A percentile compares a stretch with the other conserved stretches of the same genome.
phyloP scores from a whole-genome alignment of 2,797 vertebrate species.

The Cygnus olor region DNA sequence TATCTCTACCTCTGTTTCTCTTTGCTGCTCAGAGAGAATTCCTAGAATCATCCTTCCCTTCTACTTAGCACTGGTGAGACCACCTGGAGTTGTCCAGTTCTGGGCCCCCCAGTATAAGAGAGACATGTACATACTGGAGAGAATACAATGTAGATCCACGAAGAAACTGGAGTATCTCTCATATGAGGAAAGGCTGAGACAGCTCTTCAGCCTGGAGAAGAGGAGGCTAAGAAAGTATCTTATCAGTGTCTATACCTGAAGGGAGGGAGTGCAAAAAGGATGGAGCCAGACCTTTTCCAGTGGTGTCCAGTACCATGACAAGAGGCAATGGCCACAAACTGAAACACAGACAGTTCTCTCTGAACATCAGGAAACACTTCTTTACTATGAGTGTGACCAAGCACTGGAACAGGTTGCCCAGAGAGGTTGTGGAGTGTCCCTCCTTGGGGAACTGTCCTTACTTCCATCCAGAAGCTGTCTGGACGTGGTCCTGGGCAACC shows the following conservation, averaged over 20 bases:
- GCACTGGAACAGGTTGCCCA: not conserved
- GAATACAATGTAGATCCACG: not conserved
- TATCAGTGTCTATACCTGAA: not conserved
- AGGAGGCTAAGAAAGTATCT: not conserved
- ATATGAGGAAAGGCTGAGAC: not conserved
- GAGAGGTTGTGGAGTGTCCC: not conserved
- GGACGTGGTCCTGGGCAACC: not conserved
- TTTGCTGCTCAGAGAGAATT: not conserved
- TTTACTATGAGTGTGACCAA: not conserved
- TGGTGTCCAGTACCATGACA: not conserved
- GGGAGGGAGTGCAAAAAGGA: accelerated
- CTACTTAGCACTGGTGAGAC: not conserved
- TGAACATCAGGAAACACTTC: not conserved
- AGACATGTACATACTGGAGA: not conserved
- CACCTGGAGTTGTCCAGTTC: not conserved
- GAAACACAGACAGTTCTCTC: not conserved
- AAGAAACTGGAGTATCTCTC: not conserved
- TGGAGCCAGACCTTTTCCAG: accelerated
- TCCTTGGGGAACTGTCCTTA: not conserved
- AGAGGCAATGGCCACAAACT: not conserved
- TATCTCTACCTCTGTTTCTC: not conserved
- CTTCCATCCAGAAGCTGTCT: not conserved
- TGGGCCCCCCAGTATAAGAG: not conserved
- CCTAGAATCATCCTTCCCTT: not conserved
- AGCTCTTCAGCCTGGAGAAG: not conserved